Percentiles rank a stretch among this genome's conserved stretches.
Evolutionary conservation across 2,888 invertebrate genomes (phyloP).

Genomic region (Anodontia alba): DNA sequence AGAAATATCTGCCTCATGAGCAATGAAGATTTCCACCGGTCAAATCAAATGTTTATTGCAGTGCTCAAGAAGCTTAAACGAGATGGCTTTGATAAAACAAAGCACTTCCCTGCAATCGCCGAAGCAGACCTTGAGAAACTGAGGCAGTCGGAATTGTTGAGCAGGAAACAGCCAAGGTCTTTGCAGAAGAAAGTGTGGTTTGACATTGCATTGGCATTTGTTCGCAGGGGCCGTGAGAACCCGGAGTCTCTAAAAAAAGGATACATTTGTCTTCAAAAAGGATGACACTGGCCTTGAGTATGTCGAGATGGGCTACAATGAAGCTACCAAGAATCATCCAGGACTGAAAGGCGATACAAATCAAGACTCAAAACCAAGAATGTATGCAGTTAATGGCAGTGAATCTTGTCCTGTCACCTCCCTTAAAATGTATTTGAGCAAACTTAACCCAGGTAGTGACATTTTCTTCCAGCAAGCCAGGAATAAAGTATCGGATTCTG

Average conservation of each 20-base stretch:
- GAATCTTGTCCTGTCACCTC: constrained; percentile 20
- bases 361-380: constrained; percentile 26
- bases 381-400: constrained; percentile 27
- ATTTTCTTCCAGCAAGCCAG: constrained; percentile 24
- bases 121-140: constrained; percentile 13
- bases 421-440: constrained; percentile 21
- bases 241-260: constrained; percentile 13
- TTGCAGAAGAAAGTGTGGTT: constrained; percentile 42
- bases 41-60: constrained; percentile 27
- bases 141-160: constrained; percentile 14
- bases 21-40: too few relatives aligned
- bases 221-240: constrained; percentile 35
- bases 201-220: constrained; percentile 39
- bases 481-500: background rate
- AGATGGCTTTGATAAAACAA: constrained; percentile 32
- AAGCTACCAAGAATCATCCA: constrained; percentile 38
- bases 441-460: constrained; percentile 22
- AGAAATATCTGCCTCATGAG: too few relatives aligned
- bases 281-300: constrained; percentile 25
- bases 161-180: background rate
- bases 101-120: constrained; percentile 15
- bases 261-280: constrained; percentile 20
- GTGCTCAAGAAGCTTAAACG: constrained; percentile 31
- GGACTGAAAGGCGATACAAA: constrained; percentile 17
- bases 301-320: constrained; percentile 29